These are phyloP conservation scores for Ditula angustiorana DNA, from an alignment of 2,888 invertebrate species.

Conservation along the genomic window DNA sequence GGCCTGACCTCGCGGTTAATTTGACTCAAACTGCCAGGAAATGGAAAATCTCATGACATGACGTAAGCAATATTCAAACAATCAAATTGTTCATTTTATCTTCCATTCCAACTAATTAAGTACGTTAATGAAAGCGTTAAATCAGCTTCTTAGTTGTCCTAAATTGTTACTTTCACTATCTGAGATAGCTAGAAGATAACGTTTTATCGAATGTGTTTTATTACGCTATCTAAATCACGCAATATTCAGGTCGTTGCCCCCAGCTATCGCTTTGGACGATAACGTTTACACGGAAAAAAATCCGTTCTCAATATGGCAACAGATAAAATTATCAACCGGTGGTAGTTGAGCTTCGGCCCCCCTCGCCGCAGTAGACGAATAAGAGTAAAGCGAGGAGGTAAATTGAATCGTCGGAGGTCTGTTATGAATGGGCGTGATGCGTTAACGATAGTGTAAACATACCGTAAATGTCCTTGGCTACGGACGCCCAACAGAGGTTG, in stretches of 20 bases:
- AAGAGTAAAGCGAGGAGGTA: slow-evolving; percentile 40
- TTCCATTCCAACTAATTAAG: slow-evolving; percentile 47
- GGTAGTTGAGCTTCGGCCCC: slow-evolving; percentile 52
- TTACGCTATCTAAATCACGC: slow-evolving; percentile 68
- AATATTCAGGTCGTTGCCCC: slow-evolving; percentile 71
- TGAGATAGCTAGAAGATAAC: slow-evolving; percentile 27
- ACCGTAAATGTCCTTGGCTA: slow-evolving; percentile 59
- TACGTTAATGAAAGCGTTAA: neutral
- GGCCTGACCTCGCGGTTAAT: slow-evolving; percentile 59
- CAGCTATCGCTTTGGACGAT: slow-evolving; percentile 74
- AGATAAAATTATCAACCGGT: slow-evolving; percentile 65
- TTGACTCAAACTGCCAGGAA: slow-evolving; percentile 55
- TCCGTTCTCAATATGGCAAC: slow-evolving; percentile 58
- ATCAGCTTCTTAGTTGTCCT: slow-evolving; percentile 11
- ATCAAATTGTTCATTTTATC: slow-evolving; percentile 53
- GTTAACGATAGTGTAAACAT: slow-evolving; percentile 51
- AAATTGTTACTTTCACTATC: slow-evolving; percentile 33
- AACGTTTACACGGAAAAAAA: slow-evolving; percentile 77
- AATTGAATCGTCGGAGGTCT: slow-evolving; percentile 48
- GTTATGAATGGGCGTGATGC: slow-evolving; percentile 50
- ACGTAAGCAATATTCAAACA: slow-evolving; percentile 55
- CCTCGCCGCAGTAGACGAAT: slow-evolving; percentile 41
- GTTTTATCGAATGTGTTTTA: slow-evolving; percentile 48
- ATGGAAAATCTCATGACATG: slow-evolving; percentile 61
- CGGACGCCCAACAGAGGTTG: slow-evolving; percentile 40